Evolutionary conservation across 2,888 invertebrate species (phyloP), one percentile per base, ranked within the genome.

Genomic region (Agrilus mali): DNA sequence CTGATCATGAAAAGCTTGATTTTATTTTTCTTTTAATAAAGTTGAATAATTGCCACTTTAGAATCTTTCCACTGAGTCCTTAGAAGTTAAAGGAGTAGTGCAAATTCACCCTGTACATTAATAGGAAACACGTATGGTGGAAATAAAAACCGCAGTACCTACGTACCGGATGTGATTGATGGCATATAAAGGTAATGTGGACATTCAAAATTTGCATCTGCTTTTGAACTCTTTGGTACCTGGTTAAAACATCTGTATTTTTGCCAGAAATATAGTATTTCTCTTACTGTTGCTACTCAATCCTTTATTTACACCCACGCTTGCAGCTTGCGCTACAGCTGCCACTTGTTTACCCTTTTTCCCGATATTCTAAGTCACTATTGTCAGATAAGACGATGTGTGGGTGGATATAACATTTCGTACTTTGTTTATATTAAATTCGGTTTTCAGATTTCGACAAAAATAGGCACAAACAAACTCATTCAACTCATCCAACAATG

Each of bases 191-290:
- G 50, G 50, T 53, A 53, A 52, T 51, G 51, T 50, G 42, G 33
- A 20, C 36, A 20, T 40, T 14, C n/a, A 45, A 38, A 34, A 44
- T 47, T 27, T 53, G 54, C 58, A 58, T 58, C 58, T 58, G 58
- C 56, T 55, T n/a, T 55, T 48, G 44, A 45, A 50, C 56, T 46
- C 46, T 48, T 48, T 48, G 48, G 39, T 47, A 48, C 48, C 48
- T 48, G 48, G 42, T 43, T 41, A 33, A 32, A 48, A 46, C 48
- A 48, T 48, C 48, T 48, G 48, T 45, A 46, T 48, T 48, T 48
- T 46, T 40, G 40, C 40, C 33, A 46, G 44, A 46, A 48, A 44
- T 42, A 44, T 41, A 40, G 41, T 46, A 48, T 48, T 45, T 42
- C 46, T 48, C 46, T 46, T 46, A 48, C 46, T 44, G 46, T 48